Evolutionary conservation across 2,797 vertebrate species (phyloP), one percentile per base, ranked within the genome.

Genomic region (Mycteria americana): DNA sequence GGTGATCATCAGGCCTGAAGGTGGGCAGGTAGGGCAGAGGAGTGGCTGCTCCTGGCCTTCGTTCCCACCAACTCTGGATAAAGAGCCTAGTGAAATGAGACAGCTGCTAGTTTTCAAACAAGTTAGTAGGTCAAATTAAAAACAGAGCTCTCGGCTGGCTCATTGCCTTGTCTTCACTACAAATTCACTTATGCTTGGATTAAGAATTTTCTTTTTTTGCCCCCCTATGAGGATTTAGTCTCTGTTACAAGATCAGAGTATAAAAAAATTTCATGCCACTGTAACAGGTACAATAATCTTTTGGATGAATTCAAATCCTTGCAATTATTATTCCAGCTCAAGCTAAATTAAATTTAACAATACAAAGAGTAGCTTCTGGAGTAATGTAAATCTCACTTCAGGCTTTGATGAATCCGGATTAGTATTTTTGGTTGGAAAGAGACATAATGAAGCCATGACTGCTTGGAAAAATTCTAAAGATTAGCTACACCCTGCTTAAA

Each of bases 261-360:
- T 81, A 76, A 93, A 80, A 85, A 72, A 33, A 33, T 9, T 28
- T 90, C 46, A 65, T 23, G 35, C 54, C n/a, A 2, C 64, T 31
- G 3, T 80, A 82, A 89, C 39, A 86, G 59, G 70, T 82, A 53
- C 41, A 65, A 17, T 67, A 59, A 92, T 93, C n/a, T 92, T 87
- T 82, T 69, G 41, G 35, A 41, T 88, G 3, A 85, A 83, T 83
- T 85, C 28, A 93, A 95, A 96, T 92, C 68, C 68, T 64, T 60
- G 65, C 64, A 84, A 35, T 78, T 94, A 41, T 92, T 87, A 92
- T 62, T 91, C 9, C 11, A 81, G 51, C 75, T 88, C 57, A 85
- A 89, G 51, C 25, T 73, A 95, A 92, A 96, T 93, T 75, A 93
- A 93, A 68, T 91, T 75, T 85, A 93, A 50, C 39, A 77, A 54